These are phyloP conservation scores for Eupithecia subumbrata DNA, from an alignment of 2,888 invertebrate genomes.

Conservation along the genomic window DNA sequence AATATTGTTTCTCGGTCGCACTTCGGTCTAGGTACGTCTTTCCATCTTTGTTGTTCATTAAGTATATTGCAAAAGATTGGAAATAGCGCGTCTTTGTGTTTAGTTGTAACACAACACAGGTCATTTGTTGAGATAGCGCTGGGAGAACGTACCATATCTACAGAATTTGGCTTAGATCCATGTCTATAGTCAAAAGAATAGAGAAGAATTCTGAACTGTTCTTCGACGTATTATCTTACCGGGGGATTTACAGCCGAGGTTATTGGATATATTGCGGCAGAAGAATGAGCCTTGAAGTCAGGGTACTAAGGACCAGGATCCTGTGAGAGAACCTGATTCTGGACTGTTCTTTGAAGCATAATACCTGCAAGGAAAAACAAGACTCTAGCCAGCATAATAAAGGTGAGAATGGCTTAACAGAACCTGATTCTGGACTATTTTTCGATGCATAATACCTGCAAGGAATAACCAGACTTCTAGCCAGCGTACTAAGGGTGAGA, in stretches of 20 bases:
- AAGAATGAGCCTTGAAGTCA: conserved; percentile 31
- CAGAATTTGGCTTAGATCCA: no score
- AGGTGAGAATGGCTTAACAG: conserved; percentile 56
- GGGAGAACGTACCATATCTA: no score
- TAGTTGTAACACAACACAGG: no score
- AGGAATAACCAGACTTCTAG: background rate
- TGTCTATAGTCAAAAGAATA: no score
- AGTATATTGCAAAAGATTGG: no score
- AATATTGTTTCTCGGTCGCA: no score
- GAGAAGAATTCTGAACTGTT: background rate
- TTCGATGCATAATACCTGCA: background rate
- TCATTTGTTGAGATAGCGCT: no score
- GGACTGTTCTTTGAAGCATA: background rate
- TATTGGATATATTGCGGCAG: background rate
- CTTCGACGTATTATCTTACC: background rate
- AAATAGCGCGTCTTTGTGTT: no score
- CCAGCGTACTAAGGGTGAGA: background rate
- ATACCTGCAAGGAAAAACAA: background rate
- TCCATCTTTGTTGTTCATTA: no score
- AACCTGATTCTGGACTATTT: background rate
- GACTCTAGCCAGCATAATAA: conserved; percentile 21
- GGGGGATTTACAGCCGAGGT: background rate
- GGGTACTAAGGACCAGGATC: conserved; percentile 42
- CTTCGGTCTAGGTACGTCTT: no score
- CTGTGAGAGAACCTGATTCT: conserved; percentile 38